A percentile compares a stretch with the other conserved stretches of the same genome.
Conservation (phyloP, 2,888 invertebrate genomes). For the Diplolepis rosae region DNA sequence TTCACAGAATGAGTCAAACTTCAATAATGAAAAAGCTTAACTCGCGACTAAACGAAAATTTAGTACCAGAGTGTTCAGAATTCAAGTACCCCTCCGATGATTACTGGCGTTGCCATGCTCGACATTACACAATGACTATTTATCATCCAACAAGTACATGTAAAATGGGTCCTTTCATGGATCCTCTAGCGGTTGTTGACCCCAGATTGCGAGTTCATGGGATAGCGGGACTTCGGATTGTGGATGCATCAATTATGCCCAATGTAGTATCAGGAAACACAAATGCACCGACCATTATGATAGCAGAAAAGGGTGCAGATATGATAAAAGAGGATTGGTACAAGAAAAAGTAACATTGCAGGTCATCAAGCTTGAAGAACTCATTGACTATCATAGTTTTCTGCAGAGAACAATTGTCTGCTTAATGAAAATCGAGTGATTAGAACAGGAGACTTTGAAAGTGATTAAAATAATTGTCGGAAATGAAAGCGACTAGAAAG, state of each 20-base stretch:
- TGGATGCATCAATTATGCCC: constrained; percentile 91
- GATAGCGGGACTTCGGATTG: constrained; percentile 80
- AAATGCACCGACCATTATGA: constrained; percentile 88
- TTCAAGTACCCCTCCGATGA: constrained; percentile 81
- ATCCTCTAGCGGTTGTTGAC: constrained; percentile 82
- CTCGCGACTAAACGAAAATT: constrained; percentile 79
- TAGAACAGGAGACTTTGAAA: too few species aligned
- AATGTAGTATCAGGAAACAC: constrained; percentile 86
- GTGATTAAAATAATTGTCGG: background rate
- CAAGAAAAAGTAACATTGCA: background rate
- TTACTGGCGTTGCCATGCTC: constrained; percentile 85
- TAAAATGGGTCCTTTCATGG: constrained; percentile 83
- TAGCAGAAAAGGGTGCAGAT: constrained; percentile 88
- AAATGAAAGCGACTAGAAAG: background rate
- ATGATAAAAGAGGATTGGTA: constrained; percentile 85
- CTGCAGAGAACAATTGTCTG: too few species aligned
- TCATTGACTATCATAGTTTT: background rate
- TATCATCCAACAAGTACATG: constrained; percentile 89
- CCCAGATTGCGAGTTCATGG: constrained; percentile 81
- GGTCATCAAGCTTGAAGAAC: background rate
- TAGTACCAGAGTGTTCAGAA: constrained; percentile 81
- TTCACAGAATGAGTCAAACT: constrained; percentile 78
- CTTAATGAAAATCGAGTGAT: too few species aligned
- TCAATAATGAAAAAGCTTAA: constrained; percentile 78
- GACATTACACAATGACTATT: constrained; percentile 85